Percentiles rank a stretch among this genome's conserved stretches.
phyloP scores from a whole-genome alignment of 1,140 invertebrate species.

The Ridgeia piscesae region DNA sequence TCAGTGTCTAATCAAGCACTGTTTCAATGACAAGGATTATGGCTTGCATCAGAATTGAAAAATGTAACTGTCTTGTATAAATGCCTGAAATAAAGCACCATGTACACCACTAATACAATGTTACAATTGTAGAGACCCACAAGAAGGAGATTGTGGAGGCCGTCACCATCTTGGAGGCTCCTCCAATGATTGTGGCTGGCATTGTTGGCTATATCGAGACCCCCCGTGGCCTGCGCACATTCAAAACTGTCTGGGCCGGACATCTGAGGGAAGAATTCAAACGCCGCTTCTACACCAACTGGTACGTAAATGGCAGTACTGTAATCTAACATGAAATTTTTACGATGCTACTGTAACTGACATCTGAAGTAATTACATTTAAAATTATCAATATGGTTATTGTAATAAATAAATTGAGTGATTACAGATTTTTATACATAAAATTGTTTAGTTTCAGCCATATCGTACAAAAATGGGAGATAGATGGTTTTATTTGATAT shows the following conservation, averaged over 20 bases:
- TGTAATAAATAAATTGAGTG: neutral
- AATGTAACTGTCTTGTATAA: no score
- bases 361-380: neutral
- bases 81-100: neutral
- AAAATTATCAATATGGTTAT: neutral
- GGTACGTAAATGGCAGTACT: constrained; percentile 68
- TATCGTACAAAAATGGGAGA: neutral
- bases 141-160: constrained; percentile 99
- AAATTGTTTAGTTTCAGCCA: neutral
- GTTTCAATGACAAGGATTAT: no score
- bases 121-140: constrained; percentile 79
- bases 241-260: constrained; percentile 97
- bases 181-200: constrained; percentile 97
- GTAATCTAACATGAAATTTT: neutral
- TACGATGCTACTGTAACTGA: neutral
- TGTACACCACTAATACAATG: neutral
- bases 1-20: no score
- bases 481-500: neutral
- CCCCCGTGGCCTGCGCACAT: constrained; percentile 88
- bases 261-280: constrained; percentile 98
- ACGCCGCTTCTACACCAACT: constrained; percentile 99
- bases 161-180: constrained; percentile 96
- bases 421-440: neutral
- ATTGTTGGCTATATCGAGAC: constrained; percentile 99
- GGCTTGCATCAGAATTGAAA: no score